phyloP scores from a whole-genome alignment of 2,113 vertebrate species.

The Baryphthengus martii region DNA sequence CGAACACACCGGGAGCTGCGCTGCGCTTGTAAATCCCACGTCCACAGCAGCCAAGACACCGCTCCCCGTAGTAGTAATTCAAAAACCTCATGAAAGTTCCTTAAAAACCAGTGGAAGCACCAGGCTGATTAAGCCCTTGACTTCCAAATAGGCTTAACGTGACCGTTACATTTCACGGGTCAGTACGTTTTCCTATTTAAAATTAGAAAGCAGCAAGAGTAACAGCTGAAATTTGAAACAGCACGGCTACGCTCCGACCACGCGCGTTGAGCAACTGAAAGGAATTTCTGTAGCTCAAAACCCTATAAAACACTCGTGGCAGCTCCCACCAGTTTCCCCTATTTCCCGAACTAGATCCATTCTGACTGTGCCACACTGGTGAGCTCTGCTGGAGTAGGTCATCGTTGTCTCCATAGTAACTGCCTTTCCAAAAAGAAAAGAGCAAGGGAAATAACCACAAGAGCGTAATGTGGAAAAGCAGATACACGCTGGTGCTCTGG shows the following conservation, averaged over 20 bases:
- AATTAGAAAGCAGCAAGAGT: not conserved
- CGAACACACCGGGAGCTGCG: accelerated
- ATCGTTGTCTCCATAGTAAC: conserved; percentile 41
- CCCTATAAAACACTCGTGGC: not conserved
- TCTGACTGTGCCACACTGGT: not conserved
- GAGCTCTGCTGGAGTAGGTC: not conserved
- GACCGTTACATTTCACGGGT: accelerated
- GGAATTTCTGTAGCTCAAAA: not conserved
- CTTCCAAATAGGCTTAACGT: not conserved
- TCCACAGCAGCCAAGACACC: accelerated
- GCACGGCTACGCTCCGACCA: no score
- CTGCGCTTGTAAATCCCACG: accelerated
- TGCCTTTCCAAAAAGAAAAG: not conserved
- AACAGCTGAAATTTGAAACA: not conserved
- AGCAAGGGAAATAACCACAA: conserved; percentile 1
- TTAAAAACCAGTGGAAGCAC: not conserved
- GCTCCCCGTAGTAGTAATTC: accelerated
- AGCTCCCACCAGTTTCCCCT: not conserved
- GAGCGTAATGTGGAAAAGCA: not conserved
- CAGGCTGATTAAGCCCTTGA: not conserved
- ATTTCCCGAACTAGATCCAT: not conserved
- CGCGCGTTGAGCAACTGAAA: not conserved
- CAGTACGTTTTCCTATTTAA: not conserved
- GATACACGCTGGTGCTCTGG: not conserved
- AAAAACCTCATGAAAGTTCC: not conserved